These are phyloP conservation scores for Florisuga fusca DNA, from an alignment of 2,797 vertebrate species.

Conservation along the genomic window DNA sequence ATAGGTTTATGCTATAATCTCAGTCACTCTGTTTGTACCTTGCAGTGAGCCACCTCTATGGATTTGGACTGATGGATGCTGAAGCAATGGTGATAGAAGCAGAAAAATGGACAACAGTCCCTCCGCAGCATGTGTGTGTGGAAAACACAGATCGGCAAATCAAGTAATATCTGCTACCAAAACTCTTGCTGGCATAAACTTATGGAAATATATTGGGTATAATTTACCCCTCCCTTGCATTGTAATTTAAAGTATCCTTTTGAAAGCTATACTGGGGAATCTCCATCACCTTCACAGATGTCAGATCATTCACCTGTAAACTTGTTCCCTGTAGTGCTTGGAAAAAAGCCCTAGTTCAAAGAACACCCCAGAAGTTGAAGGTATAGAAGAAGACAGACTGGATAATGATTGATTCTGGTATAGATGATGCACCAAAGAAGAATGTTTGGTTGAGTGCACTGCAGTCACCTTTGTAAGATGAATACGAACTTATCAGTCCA, in stretches of 20 bases:
- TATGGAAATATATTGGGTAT: constrained; percentile 15
- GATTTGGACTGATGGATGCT: constrained; percentile 98
- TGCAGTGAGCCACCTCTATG: constrained; percentile 97
- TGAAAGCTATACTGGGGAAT: background rate
- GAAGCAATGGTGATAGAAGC: constrained; percentile 99
- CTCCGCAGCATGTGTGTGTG: constrained; percentile 93
- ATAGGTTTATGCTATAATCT: background rate
- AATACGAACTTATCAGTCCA: background rate
- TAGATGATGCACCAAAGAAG: background rate
- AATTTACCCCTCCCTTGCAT: constrained; percentile 24
- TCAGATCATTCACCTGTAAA: background rate
- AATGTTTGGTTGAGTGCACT: background rate
- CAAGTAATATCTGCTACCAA: constrained; percentile 83
- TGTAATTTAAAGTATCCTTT: background rate
- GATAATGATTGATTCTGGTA: background rate
- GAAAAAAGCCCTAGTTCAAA: background rate
- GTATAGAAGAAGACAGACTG: background rate
- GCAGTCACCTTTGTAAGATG: background rate
- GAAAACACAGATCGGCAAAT: constrained; percentile 96
- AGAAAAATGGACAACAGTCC: constrained; percentile 95
- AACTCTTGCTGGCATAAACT: constrained; percentile 49
- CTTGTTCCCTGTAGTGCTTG: background rate
- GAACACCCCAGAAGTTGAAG: background rate
- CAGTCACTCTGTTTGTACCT: constrained; percentile 54
- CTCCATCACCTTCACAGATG: background rate